Evolutionary conservation across 2,113 vertebrate species (phyloP).

Genomic region (Camelus dromedarius): DNA sequence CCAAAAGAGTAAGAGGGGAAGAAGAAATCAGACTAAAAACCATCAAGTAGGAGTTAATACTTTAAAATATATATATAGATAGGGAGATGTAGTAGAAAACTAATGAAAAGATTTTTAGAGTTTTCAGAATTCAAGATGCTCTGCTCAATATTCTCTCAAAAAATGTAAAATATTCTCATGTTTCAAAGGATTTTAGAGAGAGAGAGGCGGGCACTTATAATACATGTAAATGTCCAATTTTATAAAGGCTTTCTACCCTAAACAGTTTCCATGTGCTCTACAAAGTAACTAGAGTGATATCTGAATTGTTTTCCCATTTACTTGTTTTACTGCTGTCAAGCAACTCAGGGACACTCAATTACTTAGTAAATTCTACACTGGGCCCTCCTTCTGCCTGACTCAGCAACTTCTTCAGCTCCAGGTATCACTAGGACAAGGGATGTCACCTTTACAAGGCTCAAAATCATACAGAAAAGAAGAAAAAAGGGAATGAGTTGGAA

Average conservation of each 20-base stretch:
- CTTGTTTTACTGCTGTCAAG: slow-evolving; percentile 30
- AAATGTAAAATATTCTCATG: not conserved
- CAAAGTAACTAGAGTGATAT: not conserved
- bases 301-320: not conserved
- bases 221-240: not conserved
- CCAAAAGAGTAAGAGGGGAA: not conserved
- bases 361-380: not conserved
- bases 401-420: not conserved
- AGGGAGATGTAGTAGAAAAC: not conserved
- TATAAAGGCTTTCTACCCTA: not conserved
- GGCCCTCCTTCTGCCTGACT: not conserved
- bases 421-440: not conserved
- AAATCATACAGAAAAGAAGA: not conserved
- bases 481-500: not conserved
- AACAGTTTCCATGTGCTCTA: not conserved
- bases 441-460: not conserved
- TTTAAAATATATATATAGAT: not conserved
- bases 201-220: not conserved
- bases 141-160: slow-evolving; percentile 11
- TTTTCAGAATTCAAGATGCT: slow-evolving; percentile 14
- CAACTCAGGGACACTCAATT: not conserved
- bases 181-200: not conserved
- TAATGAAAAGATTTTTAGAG: not conserved
- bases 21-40: slow-evolving; percentile 36
- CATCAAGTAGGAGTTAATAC: not conserved